Evolutionary conservation across 2,888 invertebrate genomes (phyloP), one percentile per base, ranked within the genome.

Genomic region (Trissonchulus latispiculum): DNA sequence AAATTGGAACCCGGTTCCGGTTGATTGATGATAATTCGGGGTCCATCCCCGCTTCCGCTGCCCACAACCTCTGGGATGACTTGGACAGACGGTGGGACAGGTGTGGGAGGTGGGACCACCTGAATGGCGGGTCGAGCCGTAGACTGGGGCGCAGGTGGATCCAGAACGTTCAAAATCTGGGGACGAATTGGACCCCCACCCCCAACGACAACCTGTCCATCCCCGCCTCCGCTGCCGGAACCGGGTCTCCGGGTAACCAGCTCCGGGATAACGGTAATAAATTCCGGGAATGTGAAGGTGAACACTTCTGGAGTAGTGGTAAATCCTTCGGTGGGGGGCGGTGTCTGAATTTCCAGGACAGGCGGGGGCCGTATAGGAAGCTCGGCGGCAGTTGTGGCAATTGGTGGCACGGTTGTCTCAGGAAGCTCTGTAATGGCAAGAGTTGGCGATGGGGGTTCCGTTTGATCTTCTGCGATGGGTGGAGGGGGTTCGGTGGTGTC

Each of bases 231-330:
- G n/a, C n/a, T n/a, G 8, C 48, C 48, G 48, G 8, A 15, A 15
- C 8, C 48, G 48, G 48, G 48, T 15, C 48, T 8, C 23, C 8
- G 68, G 2, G 73, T 62, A 74, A 78, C 75, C 15, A 79, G 48
- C 69, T 80, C 76, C 18, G 80, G 80, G 35, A 78, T 74, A 3
- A 80, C 77, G 3, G 80, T 81, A n/a, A 80, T 75, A 72, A 80
- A 80, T 18, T 80, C 78, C 8, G 81, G 78, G 76, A 81, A 79
- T 15, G 81, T 78, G 73, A 76, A n/a, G 2, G 66, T 72, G 28
- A 15, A 8, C 66, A 15, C 8, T 28, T 48, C 48, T 48, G 48
- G 8, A 8, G 48, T 35, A 15, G 36, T n/a, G n/a, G n/a, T n/a
- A n/a, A n/a, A n/a, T n/a, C n/a, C n/a, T n/a, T n/a, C n/a, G n/a